Evolutionary conservation across 2,888 invertebrate species (phyloP).

Genomic region (Hypsopygia costalis): DNA sequence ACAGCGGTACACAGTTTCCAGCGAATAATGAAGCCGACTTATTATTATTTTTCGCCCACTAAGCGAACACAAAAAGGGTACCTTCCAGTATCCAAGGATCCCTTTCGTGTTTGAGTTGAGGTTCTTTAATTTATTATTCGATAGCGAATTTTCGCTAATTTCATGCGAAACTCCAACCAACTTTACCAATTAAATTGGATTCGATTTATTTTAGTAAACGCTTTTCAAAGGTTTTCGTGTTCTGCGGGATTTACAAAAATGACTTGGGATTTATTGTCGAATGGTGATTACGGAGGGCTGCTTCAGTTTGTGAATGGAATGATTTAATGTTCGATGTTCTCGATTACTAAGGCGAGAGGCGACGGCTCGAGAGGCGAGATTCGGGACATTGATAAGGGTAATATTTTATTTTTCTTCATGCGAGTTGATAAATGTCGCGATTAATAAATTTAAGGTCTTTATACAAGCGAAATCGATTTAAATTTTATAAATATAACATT

Average conservation of each 20-base stretch:
- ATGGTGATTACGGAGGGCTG: neutral
- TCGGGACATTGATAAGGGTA: too few relatives aligned
- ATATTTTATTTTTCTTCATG: too few relatives aligned
- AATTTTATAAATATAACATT: too few relatives aligned
- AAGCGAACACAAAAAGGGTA: too few relatives aligned
- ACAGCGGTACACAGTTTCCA: too few relatives aligned
- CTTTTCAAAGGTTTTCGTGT: slow-evolving; percentile 31
- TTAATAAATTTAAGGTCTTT: too few relatives aligned
- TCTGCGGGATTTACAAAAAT: slow-evolving; percentile 35
- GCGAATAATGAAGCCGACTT: neutral
- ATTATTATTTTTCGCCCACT: neutral
- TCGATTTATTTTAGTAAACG: slow-evolving; percentile 54
- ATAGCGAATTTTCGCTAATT: slow-evolving; percentile 47
- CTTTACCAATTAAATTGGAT: slow-evolving; percentile 62
- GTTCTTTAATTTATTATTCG: slow-evolving; percentile 48
- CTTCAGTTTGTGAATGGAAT: neutral
- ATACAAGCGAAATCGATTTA: too few relatives aligned
- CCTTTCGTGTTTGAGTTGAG: slow-evolving; percentile 25
- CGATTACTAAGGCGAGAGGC: neutral
- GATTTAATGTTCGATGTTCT: neutral
- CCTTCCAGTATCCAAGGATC: neutral
- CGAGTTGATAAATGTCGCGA: too few relatives aligned
- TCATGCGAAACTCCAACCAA: slow-evolving; percentile 44
- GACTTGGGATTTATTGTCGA: neutral
- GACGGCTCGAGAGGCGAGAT: neutral